Evolutionary conservation across 2,888 invertebrate species (phyloP).

Genomic region (Suillia variegata): DNA sequence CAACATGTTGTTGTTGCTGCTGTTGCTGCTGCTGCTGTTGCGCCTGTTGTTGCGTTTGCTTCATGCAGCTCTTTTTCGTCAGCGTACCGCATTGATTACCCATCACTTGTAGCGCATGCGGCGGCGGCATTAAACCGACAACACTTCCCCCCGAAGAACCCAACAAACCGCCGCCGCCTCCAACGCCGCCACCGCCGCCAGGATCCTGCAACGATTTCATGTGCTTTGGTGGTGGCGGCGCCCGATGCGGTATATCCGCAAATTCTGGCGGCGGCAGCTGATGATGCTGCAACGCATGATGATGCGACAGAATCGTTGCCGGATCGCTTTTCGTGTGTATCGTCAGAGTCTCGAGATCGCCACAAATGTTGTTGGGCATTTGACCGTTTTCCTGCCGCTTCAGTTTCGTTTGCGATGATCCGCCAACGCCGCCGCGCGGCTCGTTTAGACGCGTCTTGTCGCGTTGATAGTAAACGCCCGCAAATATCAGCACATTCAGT

Average conservation of each 20-base stretch:
- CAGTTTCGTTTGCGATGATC: conserved; percentile 68
- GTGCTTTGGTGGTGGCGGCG: conserved; percentile 77
- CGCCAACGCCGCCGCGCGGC: no score
- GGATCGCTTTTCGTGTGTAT: conserved; percentile 70
- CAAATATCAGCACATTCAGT: conserved; percentile 90
- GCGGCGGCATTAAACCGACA: conserved; percentile 70
- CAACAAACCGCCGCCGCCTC: conserved; percentile 53
- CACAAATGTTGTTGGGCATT: conserved; percentile 87
- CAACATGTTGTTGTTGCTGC: conserved; percentile 41
- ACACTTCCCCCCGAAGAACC: conserved; percentile 63
- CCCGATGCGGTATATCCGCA: conserved; percentile 78
- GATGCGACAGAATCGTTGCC: conserved; percentile 75
- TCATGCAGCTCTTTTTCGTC: conserved; percentile 73
- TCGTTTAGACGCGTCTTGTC: conserved; percentile 80
- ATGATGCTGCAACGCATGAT: conserved; percentile 77
- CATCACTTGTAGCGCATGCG: conserved; percentile 79
- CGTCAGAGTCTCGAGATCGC: conserved; percentile 73
- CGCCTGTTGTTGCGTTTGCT: conserved; percentile 50
- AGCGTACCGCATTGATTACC: conserved; percentile 73
- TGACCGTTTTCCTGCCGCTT: conserved; percentile 83
- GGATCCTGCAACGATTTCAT: conserved; percentile 62
- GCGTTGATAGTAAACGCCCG: conserved; percentile 91
- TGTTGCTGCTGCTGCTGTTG: conserved; percentile 53
- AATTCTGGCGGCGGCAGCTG: conserved; percentile 86
- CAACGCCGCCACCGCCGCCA: conserved; percentile 56